Conservation (phyloP, 1,140 invertebrate genomes). For the Drosophila serrata region DNA sequence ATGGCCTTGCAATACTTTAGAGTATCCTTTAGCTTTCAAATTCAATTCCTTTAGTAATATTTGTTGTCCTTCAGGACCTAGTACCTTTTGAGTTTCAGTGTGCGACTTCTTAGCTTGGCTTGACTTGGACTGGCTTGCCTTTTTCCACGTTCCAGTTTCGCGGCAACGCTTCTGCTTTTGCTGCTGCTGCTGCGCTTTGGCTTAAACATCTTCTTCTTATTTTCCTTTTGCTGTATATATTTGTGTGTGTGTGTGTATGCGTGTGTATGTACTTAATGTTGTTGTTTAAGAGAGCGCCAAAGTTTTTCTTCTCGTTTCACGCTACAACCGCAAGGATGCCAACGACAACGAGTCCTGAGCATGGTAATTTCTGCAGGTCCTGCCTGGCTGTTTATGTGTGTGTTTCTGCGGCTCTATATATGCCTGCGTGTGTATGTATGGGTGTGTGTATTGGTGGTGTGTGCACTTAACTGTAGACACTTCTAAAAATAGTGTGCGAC, state of each 20-base stretch:
- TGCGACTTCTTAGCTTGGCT: conserved; percentile 65
- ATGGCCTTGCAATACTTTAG: not conserved
- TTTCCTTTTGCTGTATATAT: conserved; percentile 11
- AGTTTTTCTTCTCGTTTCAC: conserved; percentile 78
- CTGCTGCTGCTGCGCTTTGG: conserved; percentile 20
- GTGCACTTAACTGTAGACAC: conserved; percentile 78
- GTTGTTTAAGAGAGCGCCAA: conserved; percentile 65
- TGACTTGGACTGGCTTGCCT: conserved; percentile 65
- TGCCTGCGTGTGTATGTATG: too few relatives aligned
- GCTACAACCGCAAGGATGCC: conserved; percentile 65
- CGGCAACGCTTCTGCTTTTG: conserved; percentile 36
- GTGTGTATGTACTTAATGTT: conserved; percentile 41
- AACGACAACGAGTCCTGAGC: conserved; percentile 60
- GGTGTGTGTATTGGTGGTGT: conserved; percentile 12
- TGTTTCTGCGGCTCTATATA: not conserved
- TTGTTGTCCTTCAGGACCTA: too few relatives aligned
- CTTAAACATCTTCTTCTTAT: conserved; percentile 29
- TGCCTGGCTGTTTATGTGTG: conserved; percentile 1
- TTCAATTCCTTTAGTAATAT: not conserved
- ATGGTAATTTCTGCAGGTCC: conserved; percentile 78
- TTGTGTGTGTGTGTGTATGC: conserved; percentile 7
- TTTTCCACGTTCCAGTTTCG: conserved; percentile 67
- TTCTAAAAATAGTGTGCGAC: conserved; percentile 80
- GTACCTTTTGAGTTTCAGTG: conserved; percentile 11
- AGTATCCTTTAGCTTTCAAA: not conserved